Percentiles rank a stretch among this genome's conserved stretches.
These are phyloP conservation scores for Chloroceryle amazona DNA, from an alignment of 2,797 vertebrate species.

Conservation along the genomic window DNA sequence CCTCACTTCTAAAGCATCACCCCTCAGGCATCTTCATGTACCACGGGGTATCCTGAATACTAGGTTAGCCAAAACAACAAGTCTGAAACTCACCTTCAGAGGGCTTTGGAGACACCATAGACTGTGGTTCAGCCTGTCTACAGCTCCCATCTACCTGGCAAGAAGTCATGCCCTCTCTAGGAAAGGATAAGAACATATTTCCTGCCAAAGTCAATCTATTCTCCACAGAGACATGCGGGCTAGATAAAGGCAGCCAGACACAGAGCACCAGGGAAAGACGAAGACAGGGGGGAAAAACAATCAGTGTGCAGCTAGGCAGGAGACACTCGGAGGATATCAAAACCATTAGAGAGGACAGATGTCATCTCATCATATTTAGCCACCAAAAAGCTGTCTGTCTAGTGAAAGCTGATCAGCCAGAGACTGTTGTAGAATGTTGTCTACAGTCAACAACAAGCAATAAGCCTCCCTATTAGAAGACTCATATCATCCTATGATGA, in stretches of 20 bases:
- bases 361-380: background rate
- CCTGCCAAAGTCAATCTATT: background rate
- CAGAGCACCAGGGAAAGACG: background rate
- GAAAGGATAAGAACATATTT: background rate
- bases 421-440: background rate
- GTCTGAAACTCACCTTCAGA: background rate
- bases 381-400: background rate
- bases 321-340: background rate
- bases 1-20: background rate
- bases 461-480: background rate
- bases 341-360: background rate
- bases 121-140: background rate
- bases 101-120: background rate
- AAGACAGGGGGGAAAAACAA: background rate
- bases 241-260: background rate
- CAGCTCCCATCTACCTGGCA: background rate
- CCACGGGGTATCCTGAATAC: background rate
- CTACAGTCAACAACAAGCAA: background rate
- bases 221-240: background rate
- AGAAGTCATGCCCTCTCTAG: fast-evolving
- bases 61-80: background rate
- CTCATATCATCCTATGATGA: background rate
- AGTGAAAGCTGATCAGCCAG: background rate
- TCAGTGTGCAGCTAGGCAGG: background rate
- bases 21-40: background rate